Conservation (phyloP, 2,113 vertebrate species). For the Mesocricetus auratus region DNA sequence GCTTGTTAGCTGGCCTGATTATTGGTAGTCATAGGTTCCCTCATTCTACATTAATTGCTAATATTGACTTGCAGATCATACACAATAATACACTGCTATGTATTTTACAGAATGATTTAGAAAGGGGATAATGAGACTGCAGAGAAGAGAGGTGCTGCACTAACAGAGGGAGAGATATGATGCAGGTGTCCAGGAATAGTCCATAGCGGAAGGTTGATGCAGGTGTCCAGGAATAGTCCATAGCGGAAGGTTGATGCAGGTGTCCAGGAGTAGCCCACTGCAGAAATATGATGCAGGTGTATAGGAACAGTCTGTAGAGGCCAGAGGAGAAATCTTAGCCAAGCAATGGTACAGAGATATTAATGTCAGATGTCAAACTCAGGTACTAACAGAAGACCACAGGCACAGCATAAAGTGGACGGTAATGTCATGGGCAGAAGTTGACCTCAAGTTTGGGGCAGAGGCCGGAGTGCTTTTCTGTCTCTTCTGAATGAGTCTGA, state of each 20-base stretch:
- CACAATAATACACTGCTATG: neutral
- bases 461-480: neutral
- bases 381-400: neutral
- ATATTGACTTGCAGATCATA: neutral
- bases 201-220: too few relatives aligned
- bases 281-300: neutral
- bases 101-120: neutral
- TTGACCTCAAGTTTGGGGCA: neutral
- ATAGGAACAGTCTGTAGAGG: neutral
- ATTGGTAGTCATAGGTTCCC: neutral
- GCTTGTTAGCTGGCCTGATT: neutral
- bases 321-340: neutral
- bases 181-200: too few relatives aligned
- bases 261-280: neutral
- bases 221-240: neutral
- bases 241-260: neutral
- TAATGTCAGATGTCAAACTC: neutral
- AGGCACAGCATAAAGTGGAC: neutral
- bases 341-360: neutral
- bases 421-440: neutral
- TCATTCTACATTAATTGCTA: neutral
- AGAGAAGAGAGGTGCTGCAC: neutral
- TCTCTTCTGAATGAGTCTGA: neutral
- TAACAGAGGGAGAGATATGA: neutral
- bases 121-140: neutral